phyloP scores from a whole-genome alignment of 1,140 invertebrate species.

The Gerris buenoi region DNA sequence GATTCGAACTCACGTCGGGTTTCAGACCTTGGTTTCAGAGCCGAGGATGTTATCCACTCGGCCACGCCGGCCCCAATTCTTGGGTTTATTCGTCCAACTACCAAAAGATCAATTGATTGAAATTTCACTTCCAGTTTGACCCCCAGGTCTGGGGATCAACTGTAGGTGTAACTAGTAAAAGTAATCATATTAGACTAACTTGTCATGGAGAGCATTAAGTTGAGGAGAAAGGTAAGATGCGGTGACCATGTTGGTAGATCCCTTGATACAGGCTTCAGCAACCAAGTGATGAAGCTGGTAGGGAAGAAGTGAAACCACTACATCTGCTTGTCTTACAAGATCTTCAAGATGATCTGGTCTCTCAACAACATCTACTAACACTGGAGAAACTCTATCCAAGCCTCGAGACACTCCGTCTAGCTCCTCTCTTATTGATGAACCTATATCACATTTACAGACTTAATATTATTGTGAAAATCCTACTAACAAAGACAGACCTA shows the following conservation, averaged over 20 bases:
- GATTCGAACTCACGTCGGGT: too few species aligned
- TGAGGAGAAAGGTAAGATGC: conserved; percentile 83
- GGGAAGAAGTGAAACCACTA: conserved; percentile 82
- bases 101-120: too few species aligned
- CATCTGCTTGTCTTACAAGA: conserved; percentile 56
- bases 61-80: too few species aligned
- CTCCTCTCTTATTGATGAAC: conserved; percentile 74
- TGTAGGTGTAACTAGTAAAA: too few species aligned
- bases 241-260: conserved; percentile 84
- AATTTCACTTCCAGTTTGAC: too few species aligned
- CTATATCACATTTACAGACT: too few species aligned
- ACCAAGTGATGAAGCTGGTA: conserved; percentile 72
- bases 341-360: conserved; percentile 52
- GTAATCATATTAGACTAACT: conserved; percentile 47
- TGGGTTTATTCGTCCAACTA: too few species aligned
- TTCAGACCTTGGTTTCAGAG: too few species aligned
- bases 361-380: conserved; percentile 66
- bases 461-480: too few species aligned
- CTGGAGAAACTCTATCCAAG: conserved; percentile 61
- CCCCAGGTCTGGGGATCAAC: too few species aligned
- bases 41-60: too few species aligned
- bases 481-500: too few species aligned
- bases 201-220: conserved; percentile 61
- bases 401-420: conserved; percentile 62
- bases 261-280: conserved; percentile 72